These are phyloP conservation scores for Botia kubotai DNA, from an alignment of 2,797 vertebrate species.

Conservation along the genomic window DNA sequence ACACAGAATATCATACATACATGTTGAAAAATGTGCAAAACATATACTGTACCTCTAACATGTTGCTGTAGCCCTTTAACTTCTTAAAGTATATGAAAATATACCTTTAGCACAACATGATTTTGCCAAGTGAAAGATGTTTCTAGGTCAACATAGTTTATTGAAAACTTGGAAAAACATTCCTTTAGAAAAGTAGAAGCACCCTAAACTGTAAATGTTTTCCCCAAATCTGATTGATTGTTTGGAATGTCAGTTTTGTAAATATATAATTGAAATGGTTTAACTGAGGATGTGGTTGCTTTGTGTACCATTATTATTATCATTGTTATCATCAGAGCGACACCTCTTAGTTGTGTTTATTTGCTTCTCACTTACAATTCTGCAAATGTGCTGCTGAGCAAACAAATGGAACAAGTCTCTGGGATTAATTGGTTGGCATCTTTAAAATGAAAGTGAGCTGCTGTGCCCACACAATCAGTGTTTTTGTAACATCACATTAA, in stretches of 20 bases:
- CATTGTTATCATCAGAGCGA: slow-evolving; percentile 4
- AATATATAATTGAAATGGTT: slow-evolving; percentile 3
- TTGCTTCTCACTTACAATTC: slow-evolving; percentile 67
- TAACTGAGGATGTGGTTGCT: slow-evolving; percentile 8
- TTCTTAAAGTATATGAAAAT: too few relatives aligned
- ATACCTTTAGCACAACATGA: too few relatives aligned
- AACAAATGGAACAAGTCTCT: slow-evolving; percentile 69
- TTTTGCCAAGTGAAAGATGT: too few relatives aligned
- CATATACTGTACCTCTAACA: too few relatives aligned
- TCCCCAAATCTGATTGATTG: too few relatives aligned
- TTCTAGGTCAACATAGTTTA: too few relatives aligned
- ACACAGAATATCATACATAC: too few relatives aligned
- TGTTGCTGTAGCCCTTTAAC: too few relatives aligned
- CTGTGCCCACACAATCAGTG: slow-evolving; percentile 48
- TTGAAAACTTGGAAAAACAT: too few relatives aligned
- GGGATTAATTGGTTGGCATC: slow-evolving; percentile 69
- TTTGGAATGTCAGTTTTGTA: neutral
- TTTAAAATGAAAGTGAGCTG: slow-evolving; percentile 56
- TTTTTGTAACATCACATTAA: slow-evolving; percentile 27
- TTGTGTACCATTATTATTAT: slow-evolving; percentile 17
- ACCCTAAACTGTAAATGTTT: too few relatives aligned
- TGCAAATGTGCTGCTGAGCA: slow-evolving; percentile 69
- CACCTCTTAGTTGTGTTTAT: slow-evolving; percentile 23
- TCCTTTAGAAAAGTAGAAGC: too few relatives aligned
- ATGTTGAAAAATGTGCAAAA: too few relatives aligned